Percentiles rank a stretch among this genome's conserved stretches.
These are phyloP conservation scores for Sesamia inferens DNA, from an alignment of 2,888 invertebrate genomes.

Conservation along the genomic window DNA sequence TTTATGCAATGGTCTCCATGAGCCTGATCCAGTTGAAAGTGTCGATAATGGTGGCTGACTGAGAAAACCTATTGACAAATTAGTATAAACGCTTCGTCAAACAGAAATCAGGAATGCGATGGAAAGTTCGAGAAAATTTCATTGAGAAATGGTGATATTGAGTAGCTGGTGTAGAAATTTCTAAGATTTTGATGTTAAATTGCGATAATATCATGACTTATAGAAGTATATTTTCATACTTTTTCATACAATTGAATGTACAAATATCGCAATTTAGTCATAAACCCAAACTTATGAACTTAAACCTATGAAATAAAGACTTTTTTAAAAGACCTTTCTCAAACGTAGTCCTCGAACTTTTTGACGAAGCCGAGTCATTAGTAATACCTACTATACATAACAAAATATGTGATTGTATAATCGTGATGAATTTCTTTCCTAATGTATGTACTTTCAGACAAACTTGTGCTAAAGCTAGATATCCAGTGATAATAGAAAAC, in stretches of 20 bases:
- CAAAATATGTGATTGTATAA: constrained; percentile 55
- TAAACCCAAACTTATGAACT: neutral
- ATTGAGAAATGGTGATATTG: constrained; percentile 12
- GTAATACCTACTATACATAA: constrained; percentile 60
- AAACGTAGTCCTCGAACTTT: constrained; percentile 56
- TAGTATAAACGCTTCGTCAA: constrained; percentile 69
- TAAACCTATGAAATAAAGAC: constrained; percentile 10
- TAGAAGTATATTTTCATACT: constrained; percentile 62
- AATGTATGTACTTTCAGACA: constrained; percentile 51
- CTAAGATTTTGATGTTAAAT: constrained; percentile 32
- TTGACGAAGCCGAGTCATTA: constrained; percentile 65
- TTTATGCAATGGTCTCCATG: constrained; percentile 29
- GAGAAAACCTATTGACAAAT: constrained; percentile 71
- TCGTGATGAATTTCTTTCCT: constrained; percentile 59
- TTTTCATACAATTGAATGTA: constrained; percentile 61
- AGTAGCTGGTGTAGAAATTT: constrained; percentile 29
- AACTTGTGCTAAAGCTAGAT: constrained; percentile 38
- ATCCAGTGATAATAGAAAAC: constrained; percentile 40
- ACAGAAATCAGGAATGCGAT: constrained; percentile 65
- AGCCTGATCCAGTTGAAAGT: constrained; percentile 68
- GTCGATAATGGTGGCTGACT: constrained; percentile 73
- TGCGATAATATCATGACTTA: constrained; percentile 38
- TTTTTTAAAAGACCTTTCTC: constrained; percentile 11
- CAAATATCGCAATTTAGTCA: constrained; percentile 50
- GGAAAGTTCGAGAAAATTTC: constrained; percentile 51